These are phyloP conservation scores for Pentamera pediparva DNA, from an alignment of 53 echinoderm and acorn worm genomes.

Conservation along the genomic window DNA sequence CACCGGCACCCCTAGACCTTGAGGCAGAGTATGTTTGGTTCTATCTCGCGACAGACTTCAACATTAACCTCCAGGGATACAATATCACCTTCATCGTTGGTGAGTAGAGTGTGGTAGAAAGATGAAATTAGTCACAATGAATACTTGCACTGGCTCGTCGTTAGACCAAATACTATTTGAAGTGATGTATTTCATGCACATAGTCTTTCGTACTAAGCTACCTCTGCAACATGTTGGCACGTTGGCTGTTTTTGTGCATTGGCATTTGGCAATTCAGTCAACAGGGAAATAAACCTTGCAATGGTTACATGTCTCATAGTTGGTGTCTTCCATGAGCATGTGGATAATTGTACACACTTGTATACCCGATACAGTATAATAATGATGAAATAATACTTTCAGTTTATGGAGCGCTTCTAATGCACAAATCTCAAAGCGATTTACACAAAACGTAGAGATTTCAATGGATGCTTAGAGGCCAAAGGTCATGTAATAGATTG, in stretches of 20 bases:
- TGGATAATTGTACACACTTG: no score
- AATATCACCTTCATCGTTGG: conserved; percentile 29
- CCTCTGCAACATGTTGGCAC: background rate
- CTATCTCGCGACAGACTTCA: conserved; percentile 18
- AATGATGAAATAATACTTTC: no score
- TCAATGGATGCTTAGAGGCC: no score
- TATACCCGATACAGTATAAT: no score
- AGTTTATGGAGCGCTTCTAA: no score
- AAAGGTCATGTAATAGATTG: no score
- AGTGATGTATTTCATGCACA: background rate
- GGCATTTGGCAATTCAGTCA: background rate
- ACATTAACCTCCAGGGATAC: conserved; percentile 24
- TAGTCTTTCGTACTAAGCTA: no score
- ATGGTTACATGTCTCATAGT: no score
- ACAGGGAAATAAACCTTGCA: background rate
- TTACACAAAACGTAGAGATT: no score
- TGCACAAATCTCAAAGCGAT: no score
- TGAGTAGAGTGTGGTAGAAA: background rate
- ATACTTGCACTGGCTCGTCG: background rate
- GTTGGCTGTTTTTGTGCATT: background rate
- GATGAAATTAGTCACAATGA: background rate
- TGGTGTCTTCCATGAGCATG: no score
- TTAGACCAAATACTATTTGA: background rate
- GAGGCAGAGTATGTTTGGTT: conserved; percentile 21
- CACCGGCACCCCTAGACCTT: conserved; percentile 22